These are phyloP conservation scores for Syndactyla subalaris DNA, from an alignment of 2,797 vertebrate genomes.

Conservation along the genomic window DNA sequence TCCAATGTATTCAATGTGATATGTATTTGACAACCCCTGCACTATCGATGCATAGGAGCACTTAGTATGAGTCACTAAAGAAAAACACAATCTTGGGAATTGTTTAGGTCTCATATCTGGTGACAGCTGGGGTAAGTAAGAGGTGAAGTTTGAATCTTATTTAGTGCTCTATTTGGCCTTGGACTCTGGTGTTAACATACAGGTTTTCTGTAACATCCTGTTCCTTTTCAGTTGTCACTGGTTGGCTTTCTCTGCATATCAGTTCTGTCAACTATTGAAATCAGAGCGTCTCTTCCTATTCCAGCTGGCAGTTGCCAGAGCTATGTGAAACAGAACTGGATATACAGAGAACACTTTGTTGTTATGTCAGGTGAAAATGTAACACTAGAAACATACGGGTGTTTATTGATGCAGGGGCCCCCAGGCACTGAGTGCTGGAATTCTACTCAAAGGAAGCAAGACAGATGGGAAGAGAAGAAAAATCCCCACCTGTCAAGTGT, in stretches of 20 bases:
- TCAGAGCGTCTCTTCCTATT: not conserved
- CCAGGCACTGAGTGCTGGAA: slow-evolving; percentile 56
- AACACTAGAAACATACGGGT: slow-evolving; percentile 44
- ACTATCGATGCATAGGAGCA: not conserved
- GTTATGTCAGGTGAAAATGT: slow-evolving; percentile 42
- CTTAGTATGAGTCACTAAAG: not conserved
- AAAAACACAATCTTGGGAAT: not conserved
- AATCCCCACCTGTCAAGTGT: not conserved
- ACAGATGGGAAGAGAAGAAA: not conserved
- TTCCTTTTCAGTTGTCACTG: not conserved
- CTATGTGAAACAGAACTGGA: slow-evolving; percentile 3
- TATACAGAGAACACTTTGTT: slow-evolving; percentile 1
- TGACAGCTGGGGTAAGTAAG: not conserved
- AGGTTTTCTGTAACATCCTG: not conserved
- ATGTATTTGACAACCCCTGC: not conserved
- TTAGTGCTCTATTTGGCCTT: not conserved
- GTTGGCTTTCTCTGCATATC: not conserved
- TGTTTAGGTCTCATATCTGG: not conserved
- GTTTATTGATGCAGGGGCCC: slow-evolving; percentile 51
- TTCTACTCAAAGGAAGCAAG: slow-evolving; percentile 61
- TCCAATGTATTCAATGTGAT: not conserved
- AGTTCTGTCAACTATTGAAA: slow-evolving; percentile 27
- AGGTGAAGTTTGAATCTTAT: not conserved
- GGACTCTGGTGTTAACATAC: not conserved
- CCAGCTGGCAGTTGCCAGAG: slow-evolving; percentile 33